Percentiles rank a stretch among this genome's conserved stretches.
Conservation (phyloP, 1,140 invertebrate species). For the Vanessa tameamea region DNA sequence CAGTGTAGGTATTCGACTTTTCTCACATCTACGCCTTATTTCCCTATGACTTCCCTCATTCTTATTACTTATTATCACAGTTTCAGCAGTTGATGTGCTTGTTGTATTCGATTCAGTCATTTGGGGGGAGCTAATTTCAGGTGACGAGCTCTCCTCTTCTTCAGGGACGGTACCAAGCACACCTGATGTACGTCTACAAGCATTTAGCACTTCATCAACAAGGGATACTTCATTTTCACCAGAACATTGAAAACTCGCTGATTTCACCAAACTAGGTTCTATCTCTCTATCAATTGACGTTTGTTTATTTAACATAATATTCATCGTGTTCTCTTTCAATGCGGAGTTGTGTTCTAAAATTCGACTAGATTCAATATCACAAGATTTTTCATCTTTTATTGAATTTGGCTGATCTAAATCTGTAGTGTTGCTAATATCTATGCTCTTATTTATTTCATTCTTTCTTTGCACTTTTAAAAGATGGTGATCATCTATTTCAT, state of each 20-base stretch:
- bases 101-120: constrained; percentile 85
- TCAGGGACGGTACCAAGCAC: constrained; percentile 83
- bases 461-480: constrained; percentile 76
- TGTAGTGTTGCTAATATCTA: constrained; percentile 55
- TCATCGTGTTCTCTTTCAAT: constrained; percentile 71
- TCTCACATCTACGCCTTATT: constrained; percentile 55
- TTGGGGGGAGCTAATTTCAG: constrained; percentile 78
- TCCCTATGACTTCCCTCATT: constrained; percentile 60
- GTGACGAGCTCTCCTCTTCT: constrained; percentile 81
- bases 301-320: constrained; percentile 64
- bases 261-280: constrained; percentile 58
- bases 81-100: constrained; percentile 84
- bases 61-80: constrained; percentile 81
- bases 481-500: constrained; percentile 72
- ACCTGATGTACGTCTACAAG: constrained; percentile 71
- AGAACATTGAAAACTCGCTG: constrained; percentile 60
- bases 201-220: constrained; percentile 73
- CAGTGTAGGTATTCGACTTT: constrained; percentile 74
- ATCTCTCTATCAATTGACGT: constrained; percentile 53
- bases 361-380: constrained; percentile 68
- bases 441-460: constrained; percentile 78
- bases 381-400: constrained; percentile 54
- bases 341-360: constrained; percentile 62
- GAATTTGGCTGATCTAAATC: constrained; percentile 49
- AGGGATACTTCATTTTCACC: constrained; percentile 68